phyloP scores from a whole-genome alignment of 2,113 vertebrate species.

The Catharus minimus region DNA sequence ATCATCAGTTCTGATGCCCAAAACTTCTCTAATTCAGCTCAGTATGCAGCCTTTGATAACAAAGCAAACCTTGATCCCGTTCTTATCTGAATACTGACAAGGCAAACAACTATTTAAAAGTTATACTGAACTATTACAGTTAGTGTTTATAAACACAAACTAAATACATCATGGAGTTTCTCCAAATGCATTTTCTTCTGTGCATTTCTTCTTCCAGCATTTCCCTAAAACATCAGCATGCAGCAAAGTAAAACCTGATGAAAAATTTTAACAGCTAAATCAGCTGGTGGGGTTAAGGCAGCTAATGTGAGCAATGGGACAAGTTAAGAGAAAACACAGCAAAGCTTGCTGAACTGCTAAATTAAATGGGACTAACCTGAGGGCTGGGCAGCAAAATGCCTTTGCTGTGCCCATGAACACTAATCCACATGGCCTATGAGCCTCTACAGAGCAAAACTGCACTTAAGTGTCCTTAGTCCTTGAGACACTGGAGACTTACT shows the following conservation, averaged over 20 bases:
- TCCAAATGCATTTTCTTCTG: neutral
- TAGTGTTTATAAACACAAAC: neutral
- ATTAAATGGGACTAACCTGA: neutral
- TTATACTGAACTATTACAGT: neutral
- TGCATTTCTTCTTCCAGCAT: neutral
- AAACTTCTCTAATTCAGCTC: neutral
- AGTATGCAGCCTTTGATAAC: neutral
- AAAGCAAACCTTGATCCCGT: neutral
- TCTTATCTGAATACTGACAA: neutral
- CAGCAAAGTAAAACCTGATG: neutral
- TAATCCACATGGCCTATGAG: accelerated
- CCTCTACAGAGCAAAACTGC: neutral
- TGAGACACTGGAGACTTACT: neutral
- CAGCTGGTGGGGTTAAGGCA: neutral
- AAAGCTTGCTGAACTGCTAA: neutral
- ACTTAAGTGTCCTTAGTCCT: neutral
- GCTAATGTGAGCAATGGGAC: neutral
- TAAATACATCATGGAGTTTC: neutral
- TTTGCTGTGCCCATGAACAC: neutral
- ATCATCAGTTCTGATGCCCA: neutral
- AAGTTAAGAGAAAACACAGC: neutral
- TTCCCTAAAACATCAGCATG: neutral
- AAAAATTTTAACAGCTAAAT: neutral
- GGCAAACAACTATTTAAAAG: neutral
- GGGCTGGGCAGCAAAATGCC: neutral